Evolutionary conservation across 2,113 vertebrate genomes (phyloP).

Genomic region (Sakesphorus luctuosus): DNA sequence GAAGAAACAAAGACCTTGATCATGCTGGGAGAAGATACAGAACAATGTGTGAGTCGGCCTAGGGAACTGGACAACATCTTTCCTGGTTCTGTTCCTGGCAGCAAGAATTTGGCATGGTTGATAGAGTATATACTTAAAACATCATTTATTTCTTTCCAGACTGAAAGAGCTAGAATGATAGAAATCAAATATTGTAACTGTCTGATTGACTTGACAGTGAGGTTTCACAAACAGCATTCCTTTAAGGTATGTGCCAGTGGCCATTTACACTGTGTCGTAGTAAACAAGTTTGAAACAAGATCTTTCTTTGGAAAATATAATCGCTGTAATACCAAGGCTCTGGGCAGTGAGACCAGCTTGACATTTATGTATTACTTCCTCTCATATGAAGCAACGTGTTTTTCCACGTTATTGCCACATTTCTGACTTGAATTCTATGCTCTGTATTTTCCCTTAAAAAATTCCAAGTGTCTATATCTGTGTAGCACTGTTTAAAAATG

Average conservation of each 20-base stretch:
- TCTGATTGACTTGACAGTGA: neutral
- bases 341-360: neutral
- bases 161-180: neutral
- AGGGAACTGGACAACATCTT: neutral
- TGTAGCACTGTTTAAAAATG: neutral
- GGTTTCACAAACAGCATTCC: neutral
- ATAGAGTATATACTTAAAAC: neutral
- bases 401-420: neutral
- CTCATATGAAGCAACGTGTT: neutral
- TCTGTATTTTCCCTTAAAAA: neutral
- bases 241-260: neutral
- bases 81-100: neutral
- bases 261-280: neutral
- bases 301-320: neutral
- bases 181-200: neutral
- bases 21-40: neutral
- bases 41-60: neutral
- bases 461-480: neutral
- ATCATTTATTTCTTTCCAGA: neutral
- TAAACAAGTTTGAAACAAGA: neutral
- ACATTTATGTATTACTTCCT: neutral
- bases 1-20: neutral
- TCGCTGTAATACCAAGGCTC: neutral
- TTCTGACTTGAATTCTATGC: neutral
- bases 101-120: neutral